Base-by-base conservation (phyloP, 23 tunicate genomes). In the Clavelina lepadiformis region DNA sequence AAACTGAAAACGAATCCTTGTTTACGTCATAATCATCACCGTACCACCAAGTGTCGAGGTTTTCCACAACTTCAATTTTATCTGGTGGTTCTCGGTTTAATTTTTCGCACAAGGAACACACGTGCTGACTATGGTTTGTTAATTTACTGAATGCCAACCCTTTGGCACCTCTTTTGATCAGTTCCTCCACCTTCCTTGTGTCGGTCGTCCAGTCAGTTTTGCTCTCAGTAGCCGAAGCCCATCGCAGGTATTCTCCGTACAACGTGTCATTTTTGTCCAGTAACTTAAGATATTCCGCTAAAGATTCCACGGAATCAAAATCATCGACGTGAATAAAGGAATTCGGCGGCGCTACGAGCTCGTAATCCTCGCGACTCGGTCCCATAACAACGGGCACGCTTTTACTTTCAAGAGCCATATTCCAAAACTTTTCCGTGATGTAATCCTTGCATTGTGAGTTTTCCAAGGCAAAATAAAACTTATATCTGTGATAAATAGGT, bases 351-450 rank as follows among this genome's bases (percentile, higher is more conserved):
- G 95, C 85, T 0, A 65, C 62, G 4, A 46, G 60, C 35, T 86
- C 85, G 37, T 86, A 86, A 35, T 78, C 84, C 3, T 27, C 29
- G 33, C 95, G 71, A 31, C 54, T 35, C 2, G 72, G 68, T 24
- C 96, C 96, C 67, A 88, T 35, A 19, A 88, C 96, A 7, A 88
- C 89, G 5, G 96, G 96, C 34, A 88, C 96, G n/a, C 71, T 69
- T 22, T 58, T 66, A 33, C 67, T 45, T 4, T 25, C 13, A 3
- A 88, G 47, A 2, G 67, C 89, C 15, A 58, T 73, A 18, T n/a
- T 15, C 77, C 76, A 80, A 55, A 74, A 88, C 63, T 87, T 80
- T 38, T 80, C 95, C 2, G 81, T 72, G 57, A 88, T 80, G 77
- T 88, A 88, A 53, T 88, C 96, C 53, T 80, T 72, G 55, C 96